Conservation (phyloP, 2,113 vertebrate genomes). For the Tachysurus fulvidraco region DNA sequence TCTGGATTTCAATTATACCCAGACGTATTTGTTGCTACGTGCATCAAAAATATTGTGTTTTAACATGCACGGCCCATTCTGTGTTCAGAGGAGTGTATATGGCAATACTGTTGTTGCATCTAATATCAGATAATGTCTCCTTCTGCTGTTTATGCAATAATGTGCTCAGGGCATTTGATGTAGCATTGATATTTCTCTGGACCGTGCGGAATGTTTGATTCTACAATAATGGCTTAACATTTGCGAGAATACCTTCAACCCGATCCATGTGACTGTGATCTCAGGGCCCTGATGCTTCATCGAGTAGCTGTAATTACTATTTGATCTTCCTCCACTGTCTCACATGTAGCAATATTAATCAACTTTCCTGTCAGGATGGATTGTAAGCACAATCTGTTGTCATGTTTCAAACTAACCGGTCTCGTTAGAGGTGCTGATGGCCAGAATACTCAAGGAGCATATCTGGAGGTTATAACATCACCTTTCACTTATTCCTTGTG, state of each 20-base stretch:
- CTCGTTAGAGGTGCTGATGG: constrained; percentile 9
- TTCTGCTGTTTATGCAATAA: constrained; percentile 1
- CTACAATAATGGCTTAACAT: constrained; percentile 1
- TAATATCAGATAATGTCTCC: background rate
- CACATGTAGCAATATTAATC: constrained; percentile 14
- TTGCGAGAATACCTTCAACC: background rate
- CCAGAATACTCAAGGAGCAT: background rate
- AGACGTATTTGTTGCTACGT: background rate
- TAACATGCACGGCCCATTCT: background rate
- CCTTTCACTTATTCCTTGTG: background rate
- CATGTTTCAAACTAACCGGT: background rate
- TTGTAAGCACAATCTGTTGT: background rate
- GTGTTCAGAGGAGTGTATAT: background rate
- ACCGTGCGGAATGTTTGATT: background rate
- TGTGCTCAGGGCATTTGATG: background rate
- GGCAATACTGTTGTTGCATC: background rate
- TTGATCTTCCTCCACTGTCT: background rate
- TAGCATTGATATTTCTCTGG: background rate
- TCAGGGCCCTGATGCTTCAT: constrained; percentile 24
- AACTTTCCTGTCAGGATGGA: background rate
- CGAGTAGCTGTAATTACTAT: constrained; percentile 32
- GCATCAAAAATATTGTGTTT: constrained; percentile 1
- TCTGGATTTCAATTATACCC: background rate
- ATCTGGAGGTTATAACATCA: background rate
- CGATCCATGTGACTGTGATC: background rate